Conservation (phyloP, 2,113 vertebrate genomes). For the Scomber scombrus region DNA sequence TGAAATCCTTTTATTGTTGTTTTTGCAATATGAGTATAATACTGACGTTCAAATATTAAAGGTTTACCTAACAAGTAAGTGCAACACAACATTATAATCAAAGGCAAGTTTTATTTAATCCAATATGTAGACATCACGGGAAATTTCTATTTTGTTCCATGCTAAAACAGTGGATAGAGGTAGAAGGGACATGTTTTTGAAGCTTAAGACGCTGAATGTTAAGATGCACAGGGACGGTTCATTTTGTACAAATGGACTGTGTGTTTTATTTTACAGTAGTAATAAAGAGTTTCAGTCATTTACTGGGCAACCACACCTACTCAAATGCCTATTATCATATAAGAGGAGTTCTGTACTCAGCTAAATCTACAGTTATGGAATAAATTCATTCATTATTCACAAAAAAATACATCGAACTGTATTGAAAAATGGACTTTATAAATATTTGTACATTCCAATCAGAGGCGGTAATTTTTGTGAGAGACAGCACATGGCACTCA, state of each 20-base stretch:
- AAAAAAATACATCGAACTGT: constrained; percentile 55
- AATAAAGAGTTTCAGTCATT: constrained; percentile 47
- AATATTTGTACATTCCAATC: constrained; percentile 40
- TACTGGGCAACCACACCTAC: constrained; percentile 34
- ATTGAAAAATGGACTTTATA: constrained; percentile 38
- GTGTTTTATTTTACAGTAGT: constrained; percentile 62
- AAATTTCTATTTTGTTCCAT: constrained; percentile 56
- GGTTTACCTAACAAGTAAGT: constrained; percentile 30
- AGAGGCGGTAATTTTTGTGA: constrained; percentile 42
- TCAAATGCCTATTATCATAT: constrained; percentile 31
- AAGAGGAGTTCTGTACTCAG: constrained; percentile 17
- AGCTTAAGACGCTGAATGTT: constrained; percentile 33
- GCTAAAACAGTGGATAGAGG: constrained; percentile 68
- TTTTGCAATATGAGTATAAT: background rate
- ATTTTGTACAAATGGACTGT: constrained; percentile 37
- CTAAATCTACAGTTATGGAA: constrained; percentile 52
- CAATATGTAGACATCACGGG: constrained; percentile 66
- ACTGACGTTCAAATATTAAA: background rate
- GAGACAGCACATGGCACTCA: constrained; percentile 23
- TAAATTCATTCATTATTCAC: constrained; percentile 60
- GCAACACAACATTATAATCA: constrained; percentile 57
- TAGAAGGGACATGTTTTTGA: constrained; percentile 62
- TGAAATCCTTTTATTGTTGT: too few species aligned
- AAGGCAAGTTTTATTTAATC: constrained; percentile 70
- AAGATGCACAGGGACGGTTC: constrained; percentile 36